Base-by-base conservation (phyloP, 2,797 vertebrate species). In the Pseudochirops corinnae region DNA sequence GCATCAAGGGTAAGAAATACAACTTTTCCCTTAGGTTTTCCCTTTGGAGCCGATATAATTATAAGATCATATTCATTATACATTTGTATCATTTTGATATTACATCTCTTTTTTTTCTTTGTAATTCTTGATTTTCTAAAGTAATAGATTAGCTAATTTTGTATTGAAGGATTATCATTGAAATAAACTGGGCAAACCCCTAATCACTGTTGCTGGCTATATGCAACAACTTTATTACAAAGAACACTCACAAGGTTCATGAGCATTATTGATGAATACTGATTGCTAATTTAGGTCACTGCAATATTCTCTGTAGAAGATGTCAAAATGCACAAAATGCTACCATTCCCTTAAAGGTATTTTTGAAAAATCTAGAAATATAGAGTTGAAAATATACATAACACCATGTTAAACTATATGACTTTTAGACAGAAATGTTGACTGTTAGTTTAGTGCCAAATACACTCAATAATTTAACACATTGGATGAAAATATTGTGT, bases 1-100 rank as follows among this genome's bases (percentile, higher is more conserved):
- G 26, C 74, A 39, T 93, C 31, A 52, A 74, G 55, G 52, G 0
- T 90, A 4, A 93, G 39, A 52, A 50, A 3, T 50, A 52, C 95
- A 55, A 91, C 50, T n/a, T 87, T n/a, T 93, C 91, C 90, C 82
- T 74, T 91, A 58, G 60, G 33, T 26, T 31, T 96, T 33, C 33
- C 67, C 74, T 92, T 94, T 55, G 18, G 50, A 55, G 95, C n/a
- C 29, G 52, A 6, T 92, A 60, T 1, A 90, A 28, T 56, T 24
- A 16, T 91, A 50, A 96, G 90, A 94, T 90, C 33, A 52, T 46
- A 87, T 60, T 16, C 46, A 56, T 90, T 67, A n/a, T n/a, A 1
- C 39, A 24, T 46, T 67, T 82, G 21, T 24, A 24, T 82, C n/a
- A 82, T 82, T 82, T 46, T 82, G 18, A 39, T 21, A 39, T 3